A percentile compares a stretch with the other conserved stretches of the same genome.
Conservation (phyloP, 2,888 invertebrate species). For the Polymixis flavicincta region DNA sequence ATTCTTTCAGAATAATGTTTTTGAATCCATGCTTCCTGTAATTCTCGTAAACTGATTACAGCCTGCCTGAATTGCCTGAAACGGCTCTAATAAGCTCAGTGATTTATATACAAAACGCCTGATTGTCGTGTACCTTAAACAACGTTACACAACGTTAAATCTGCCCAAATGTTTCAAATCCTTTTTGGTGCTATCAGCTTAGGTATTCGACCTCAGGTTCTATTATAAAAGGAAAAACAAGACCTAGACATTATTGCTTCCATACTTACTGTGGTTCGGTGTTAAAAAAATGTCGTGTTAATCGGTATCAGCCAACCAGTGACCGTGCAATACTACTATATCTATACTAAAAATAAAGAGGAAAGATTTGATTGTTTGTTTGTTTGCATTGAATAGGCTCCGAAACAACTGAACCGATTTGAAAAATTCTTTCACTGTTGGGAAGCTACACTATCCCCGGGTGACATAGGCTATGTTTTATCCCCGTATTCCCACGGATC, state of each 20-base stretch:
- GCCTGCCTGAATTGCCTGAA: background rate
- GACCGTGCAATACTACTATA: background rate
- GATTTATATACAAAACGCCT: constrained; percentile 22
- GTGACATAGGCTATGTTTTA: too few relatives aligned
- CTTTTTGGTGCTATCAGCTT: background rate
- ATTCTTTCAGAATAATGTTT: background rate
- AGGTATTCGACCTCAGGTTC: background rate
- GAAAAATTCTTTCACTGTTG: too few relatives aligned
- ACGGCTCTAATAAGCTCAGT: background rate
- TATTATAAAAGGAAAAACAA: background rate
- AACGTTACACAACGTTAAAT: constrained; percentile 15
- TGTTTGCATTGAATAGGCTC: too few relatives aligned
- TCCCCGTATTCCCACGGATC: too few relatives aligned
- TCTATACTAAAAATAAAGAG: too few relatives aligned
- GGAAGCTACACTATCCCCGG: too few relatives aligned
- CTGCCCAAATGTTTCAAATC: background rate
- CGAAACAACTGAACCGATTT: too few relatives aligned
- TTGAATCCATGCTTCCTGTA: background rate
- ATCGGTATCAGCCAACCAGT: background rate
- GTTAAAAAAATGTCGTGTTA: background rate
- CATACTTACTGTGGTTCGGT: too few relatives aligned
- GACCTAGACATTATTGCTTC: background rate
- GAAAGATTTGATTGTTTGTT: too few relatives aligned
- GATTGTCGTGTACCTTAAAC: background rate
- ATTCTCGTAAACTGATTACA: constrained; percentile 1